A percentile compares a stretch with the other conserved stretches of the same genome.
Conservation (phyloP, 1,140 invertebrate genomes). For the Aphidius gifuensis region DNA sequence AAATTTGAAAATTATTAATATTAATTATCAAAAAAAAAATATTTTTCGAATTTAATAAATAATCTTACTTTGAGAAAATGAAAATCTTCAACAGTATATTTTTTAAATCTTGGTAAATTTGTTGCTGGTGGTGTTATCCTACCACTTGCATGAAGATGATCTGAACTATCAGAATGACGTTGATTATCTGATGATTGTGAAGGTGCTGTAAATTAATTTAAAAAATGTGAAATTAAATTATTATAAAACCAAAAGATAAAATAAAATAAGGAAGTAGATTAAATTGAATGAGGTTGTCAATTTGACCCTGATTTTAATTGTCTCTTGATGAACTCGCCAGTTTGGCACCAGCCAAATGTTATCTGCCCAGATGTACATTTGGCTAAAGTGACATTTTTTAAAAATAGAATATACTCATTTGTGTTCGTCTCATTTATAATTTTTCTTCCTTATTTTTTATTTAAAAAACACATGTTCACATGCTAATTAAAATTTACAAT, state of each 20-base stretch:
- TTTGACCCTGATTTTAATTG: slow-evolving; percentile 21
- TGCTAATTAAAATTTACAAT: too few relatives aligned
- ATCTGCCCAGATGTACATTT: slow-evolving; percentile 23
- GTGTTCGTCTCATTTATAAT: background rate
- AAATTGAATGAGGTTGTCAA: background rate
- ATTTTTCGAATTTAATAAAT: too few relatives aligned
- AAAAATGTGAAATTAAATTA: slow-evolving; percentile 21
- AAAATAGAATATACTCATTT: slow-evolving; percentile 16
- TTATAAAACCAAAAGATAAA: background rate
- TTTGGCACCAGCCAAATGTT: slow-evolving; percentile 10
- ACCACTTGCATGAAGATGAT: slow-evolving; percentile 68
- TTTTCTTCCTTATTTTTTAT: too few relatives aligned
- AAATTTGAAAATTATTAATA: too few relatives aligned
- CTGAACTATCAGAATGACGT: slow-evolving; percentile 43
- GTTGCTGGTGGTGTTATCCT: slow-evolving; percentile 79
- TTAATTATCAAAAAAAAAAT: too few relatives aligned
- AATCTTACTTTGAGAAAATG: slow-evolving; percentile 78
- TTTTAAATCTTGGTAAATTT: slow-evolving; percentile 81
- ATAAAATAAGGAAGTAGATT: slow-evolving; percentile 11
- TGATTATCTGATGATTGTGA: slow-evolving; percentile 50
- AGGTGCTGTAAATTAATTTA: slow-evolving; percentile 36
- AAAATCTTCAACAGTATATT: slow-evolving; percentile 87
- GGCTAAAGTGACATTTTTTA: slow-evolving; percentile 18
- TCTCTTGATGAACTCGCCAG: background rate
- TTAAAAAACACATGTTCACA: too few relatives aligned